phyloP scores from a whole-genome alignment of 2,797 vertebrate genomes.

The Siniperca obscura region DNA sequence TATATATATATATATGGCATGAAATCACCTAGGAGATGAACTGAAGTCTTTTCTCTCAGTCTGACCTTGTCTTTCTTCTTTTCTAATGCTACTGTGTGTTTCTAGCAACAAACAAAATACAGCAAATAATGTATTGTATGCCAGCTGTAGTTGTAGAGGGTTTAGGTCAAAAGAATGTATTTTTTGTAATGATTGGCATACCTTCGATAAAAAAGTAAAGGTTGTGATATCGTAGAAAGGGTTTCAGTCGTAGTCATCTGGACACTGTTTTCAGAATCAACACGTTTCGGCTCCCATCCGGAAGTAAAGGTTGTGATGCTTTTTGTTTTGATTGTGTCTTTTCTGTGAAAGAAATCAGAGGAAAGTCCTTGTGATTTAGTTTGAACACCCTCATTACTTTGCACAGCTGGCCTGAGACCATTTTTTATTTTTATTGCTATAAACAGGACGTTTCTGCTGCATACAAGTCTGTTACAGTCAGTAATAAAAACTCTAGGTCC shows the following conservation, averaged over 20 bases:
- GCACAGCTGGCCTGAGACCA: background rate
- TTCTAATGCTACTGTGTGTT: conserved; percentile 18
- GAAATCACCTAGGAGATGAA: conserved; percentile 35
- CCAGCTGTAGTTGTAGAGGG: background rate
- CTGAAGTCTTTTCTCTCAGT: conserved; percentile 18
- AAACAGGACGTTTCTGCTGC: conserved; percentile 40
- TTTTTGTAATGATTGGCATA: background rate
- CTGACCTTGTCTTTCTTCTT: conserved; percentile 35
- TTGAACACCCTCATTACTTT: background rate
- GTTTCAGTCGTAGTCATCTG: too few species aligned
- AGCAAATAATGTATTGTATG: conserved; percentile 30
- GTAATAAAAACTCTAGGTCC: conserved; percentile 31
- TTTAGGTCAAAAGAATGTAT: background rate
- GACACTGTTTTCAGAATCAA: too few species aligned
- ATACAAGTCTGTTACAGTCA: conserved; percentile 30
- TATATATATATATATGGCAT: conserved; percentile 37
- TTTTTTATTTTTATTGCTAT: background rate
- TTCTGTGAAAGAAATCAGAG: background rate
- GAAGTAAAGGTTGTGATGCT: background rate
- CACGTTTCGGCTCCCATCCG: too few species aligned
- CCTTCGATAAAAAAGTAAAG: background rate
- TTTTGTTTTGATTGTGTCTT: background rate
- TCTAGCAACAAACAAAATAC: conserved; percentile 20
- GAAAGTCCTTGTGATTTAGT: background rate
- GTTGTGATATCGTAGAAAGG: too few species aligned